Evolutionary conservation across 2,113 vertebrate species (phyloP).

Genomic region (Ceyx cyanopectus): DNA sequence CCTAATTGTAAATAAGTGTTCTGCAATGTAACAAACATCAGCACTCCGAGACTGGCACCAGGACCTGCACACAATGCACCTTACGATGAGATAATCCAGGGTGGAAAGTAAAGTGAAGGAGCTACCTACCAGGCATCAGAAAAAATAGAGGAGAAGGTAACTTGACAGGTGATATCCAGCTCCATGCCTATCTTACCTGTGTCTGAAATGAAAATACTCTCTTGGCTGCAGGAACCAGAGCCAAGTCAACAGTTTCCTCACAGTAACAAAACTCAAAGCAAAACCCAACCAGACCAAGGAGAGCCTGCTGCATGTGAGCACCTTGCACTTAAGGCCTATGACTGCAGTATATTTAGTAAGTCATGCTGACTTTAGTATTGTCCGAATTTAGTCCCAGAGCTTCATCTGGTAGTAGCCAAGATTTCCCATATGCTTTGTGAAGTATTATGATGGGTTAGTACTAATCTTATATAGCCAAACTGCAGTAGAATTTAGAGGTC

Average conservation of each 20-base stretch:
- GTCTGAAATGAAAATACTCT: background rate
- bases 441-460: background rate
- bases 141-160: background rate
- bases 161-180: background rate
- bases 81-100: background rate
- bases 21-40: background rate
- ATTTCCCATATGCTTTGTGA: background rate
- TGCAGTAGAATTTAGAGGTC: background rate
- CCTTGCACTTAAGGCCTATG: background rate
- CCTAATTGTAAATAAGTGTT: background rate
- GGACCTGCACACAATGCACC: background rate
- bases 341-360: background rate
- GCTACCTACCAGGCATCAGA: background rate
- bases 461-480: background rate
- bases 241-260: background rate
- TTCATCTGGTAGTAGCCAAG: background rate
- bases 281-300: background rate
- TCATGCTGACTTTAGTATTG: background rate
- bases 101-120: background rate
- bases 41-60: background rate
- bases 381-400: background rate
- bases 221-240: background rate
- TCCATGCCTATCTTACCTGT: background rate
- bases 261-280: background rate
- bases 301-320: background rate